Evolutionary conservation across 1,140 invertebrate species (phyloP).

Genomic region (Chionoecetes opilio): DNA sequence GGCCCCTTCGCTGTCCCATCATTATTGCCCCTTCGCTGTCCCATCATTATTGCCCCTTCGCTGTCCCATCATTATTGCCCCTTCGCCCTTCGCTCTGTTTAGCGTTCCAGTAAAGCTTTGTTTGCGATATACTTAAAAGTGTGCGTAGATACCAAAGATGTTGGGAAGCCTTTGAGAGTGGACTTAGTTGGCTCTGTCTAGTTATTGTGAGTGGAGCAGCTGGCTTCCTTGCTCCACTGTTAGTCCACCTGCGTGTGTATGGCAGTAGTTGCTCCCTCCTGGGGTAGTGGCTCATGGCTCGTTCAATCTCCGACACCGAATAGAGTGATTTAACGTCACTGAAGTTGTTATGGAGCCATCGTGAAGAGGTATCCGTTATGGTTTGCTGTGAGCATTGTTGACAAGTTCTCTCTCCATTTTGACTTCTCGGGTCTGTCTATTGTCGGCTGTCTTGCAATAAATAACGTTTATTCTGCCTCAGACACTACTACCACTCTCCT

Average conservation of each 20-base stretch:
- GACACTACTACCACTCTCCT: conserved; percentile 37
- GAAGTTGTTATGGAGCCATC: neutral
- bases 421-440: neutral
- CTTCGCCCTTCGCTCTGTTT: conserved; percentile 11
- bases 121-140: conserved; percentile 17
- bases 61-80: conserved; percentile 5
- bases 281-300: neutral
- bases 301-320: neutral
- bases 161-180: neutral
- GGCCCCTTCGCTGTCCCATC: too few species aligned
- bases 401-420: neutral
- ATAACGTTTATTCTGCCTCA: conserved; percentile 25
- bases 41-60: conserved; percentile 4
- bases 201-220: conserved; percentile 35
- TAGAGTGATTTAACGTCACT: too few species aligned
- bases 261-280: conserved; percentile 15
- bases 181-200: conserved; percentile 17
- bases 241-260: neutral
- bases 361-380: neutral
- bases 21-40: too few species aligned
- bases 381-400: neutral
- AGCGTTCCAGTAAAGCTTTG: conserved; percentile 41
- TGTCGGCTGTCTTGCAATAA: conserved; percentile 43
- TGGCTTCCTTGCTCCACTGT: conserved; percentile 2
- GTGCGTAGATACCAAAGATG: neutral